Percentiles rank a stretch among this genome's conserved stretches.
Evolutionary conservation across 2,113 vertebrate genomes (phyloP).

Genomic region (Todiramphus chloris): DNA sequence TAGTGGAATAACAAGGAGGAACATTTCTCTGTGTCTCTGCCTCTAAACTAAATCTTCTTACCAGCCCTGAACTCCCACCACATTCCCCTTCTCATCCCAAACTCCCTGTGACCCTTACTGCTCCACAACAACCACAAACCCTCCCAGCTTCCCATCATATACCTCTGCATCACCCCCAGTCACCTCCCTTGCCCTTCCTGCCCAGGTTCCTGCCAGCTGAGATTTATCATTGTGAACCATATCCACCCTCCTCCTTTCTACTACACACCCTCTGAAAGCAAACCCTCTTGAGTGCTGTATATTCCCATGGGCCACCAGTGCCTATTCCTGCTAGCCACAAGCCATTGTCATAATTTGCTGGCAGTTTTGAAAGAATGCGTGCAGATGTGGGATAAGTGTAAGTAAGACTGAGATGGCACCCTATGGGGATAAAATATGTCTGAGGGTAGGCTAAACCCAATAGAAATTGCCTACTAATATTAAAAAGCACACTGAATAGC

Average conservation of each 20-base stretch:
- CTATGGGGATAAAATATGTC: not conserved
- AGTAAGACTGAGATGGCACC: not conserved
- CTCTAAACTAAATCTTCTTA: not conserved
- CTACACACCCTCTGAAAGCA: not conserved
- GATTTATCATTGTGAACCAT: not conserved
- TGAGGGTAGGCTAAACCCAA: not conserved
- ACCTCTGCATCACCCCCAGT: not conserved
- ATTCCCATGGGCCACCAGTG: rapidly evolving
- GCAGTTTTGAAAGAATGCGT: not conserved
- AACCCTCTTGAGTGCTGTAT: not conserved
- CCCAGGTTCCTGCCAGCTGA: not conserved
- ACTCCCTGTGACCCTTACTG: not conserved
- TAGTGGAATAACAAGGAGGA: not conserved
- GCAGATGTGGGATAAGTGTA: not conserved
- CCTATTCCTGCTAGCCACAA: not conserved
- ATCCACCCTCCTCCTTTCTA: not conserved
- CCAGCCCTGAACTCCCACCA: rapidly evolving
- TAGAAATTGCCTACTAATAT: not conserved
- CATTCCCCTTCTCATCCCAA: not conserved
- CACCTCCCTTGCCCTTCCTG: not conserved
- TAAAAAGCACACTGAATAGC: not conserved
- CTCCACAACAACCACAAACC: rapidly evolving
- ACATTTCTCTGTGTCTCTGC: not conserved
- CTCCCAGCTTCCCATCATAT: not conserved
- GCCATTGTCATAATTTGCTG: not conserved